phyloP scores from a whole-genome alignment of 2,888 invertebrate genomes.

The Uloborus plumipes region DNA sequence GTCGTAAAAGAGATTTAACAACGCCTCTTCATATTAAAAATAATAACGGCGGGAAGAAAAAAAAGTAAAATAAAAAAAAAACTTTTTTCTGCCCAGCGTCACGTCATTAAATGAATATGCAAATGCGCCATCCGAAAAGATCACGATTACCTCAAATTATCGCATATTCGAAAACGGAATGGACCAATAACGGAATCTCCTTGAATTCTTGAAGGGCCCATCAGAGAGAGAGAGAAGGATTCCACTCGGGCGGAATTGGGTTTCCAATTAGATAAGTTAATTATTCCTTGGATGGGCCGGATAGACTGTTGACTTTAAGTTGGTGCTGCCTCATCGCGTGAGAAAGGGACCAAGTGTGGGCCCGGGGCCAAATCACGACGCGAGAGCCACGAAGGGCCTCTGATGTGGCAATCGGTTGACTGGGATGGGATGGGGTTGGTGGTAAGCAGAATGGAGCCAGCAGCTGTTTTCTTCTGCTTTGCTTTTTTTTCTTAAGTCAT shows the following conservation, averaged over 20 bases:
- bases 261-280: constrained; percentile 54
- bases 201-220: constrained; percentile 1
- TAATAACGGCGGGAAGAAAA: too few relatives aligned
- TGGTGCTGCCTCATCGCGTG: constrained; percentile 23
- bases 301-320: constrained; percentile 52
- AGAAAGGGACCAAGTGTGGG: constrained; percentile 25
- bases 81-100: too few relatives aligned
- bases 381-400: constrained; percentile 32
- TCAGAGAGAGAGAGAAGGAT: constrained; percentile 4
- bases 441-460: constrained; percentile 36
- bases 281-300: constrained; percentile 45
- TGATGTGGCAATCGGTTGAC: constrained; percentile 40
- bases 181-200: too few relatives aligned
- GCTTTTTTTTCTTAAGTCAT: neutral
- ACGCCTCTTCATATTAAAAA: too few relatives aligned
- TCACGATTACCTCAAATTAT: too few relatives aligned
- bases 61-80: too few relatives aligned
- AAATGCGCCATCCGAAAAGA: too few relatives aligned
- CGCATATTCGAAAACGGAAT: too few relatives aligned
- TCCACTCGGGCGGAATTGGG: constrained; percentile 19
- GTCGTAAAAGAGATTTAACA: too few relatives aligned
- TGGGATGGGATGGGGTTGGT: constrained; percentile 6
- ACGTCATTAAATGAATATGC: too few relatives aligned
- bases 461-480: neutral
- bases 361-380: constrained; percentile 48